A percentile compares a stretch with the other conserved stretches of the same genome.
Conservation (phyloP, 2,888 invertebrate species). For the Agrochola litura region DNA sequence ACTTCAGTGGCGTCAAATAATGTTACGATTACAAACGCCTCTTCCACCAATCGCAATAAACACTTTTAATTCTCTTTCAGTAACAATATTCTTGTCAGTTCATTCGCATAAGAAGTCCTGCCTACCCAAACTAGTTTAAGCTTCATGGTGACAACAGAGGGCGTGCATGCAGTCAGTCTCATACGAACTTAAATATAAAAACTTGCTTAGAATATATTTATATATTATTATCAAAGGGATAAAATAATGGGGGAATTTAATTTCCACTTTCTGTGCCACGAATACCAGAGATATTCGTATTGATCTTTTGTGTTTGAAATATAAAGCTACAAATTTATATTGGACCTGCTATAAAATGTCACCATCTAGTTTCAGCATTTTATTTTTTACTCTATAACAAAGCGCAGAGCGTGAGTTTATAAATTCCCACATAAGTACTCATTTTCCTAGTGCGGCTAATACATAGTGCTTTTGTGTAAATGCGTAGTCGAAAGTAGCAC, state of each 20-base stretch:
- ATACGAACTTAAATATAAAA: conserved; percentile 72
- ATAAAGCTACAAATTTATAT: background rate
- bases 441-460: conserved; percentile 63
- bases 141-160: conserved; percentile 56
- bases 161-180: conserved; percentile 75
- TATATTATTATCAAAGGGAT: conserved; percentile 57
- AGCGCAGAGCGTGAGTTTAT: conserved; percentile 54
- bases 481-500: conserved; percentile 66
- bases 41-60: conserved; percentile 44
- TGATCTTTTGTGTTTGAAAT: conserved; percentile 6
- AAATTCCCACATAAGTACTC: conserved; percentile 66
- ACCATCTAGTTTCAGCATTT: conserved; percentile 8
- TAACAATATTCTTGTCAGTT: conserved; percentile 66
- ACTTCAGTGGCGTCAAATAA: conserved; percentile 9
- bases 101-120: conserved; percentile 62
- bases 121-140: conserved; percentile 51
- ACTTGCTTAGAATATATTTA: conserved; percentile 63
- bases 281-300: background rate
- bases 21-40: conserved; percentile 50
- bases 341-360: conserved; percentile 24
- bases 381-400: conserved; percentile 26
- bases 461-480: conserved; percentile 71
- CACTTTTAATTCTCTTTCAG: conserved; percentile 57
- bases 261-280: conserved; percentile 50
- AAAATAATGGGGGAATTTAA: conserved; percentile 63